Evolutionary conservation across 2,797 vertebrate species (phyloP), one percentile per base, ranked within the genome.

Genomic region (Cephalopachus bancanus): DNA sequence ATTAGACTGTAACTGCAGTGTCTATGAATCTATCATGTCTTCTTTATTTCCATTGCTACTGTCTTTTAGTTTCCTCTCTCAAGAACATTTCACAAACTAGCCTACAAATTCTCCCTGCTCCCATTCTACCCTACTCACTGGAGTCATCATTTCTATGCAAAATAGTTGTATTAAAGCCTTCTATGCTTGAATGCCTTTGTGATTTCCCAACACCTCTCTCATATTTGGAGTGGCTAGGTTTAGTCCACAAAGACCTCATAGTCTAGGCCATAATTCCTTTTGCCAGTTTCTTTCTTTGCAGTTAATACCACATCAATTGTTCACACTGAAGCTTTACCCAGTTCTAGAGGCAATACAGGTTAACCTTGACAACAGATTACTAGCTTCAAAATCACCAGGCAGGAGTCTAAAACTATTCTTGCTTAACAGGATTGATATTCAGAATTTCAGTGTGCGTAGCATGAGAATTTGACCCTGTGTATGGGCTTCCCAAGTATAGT

Each of bases 81-180:
- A 91, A 79, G 44, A 87, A 86, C 28, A 53, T 67, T 93, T 83
- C 51, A 83, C 44, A 44, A 79, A 92, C 89, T 20, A 83, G 69
- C 3, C 19, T 33, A 71, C 22, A 51, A 75, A 86, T 72, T 93
- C 3, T 69, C 28, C 81, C 30, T 14, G 11, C 15, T 81, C 24
- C 17, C 10, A 51, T 44, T 86, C 26, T 57, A 55, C 49, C 64
- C 51, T 24, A 49, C 51, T 1, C 33, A 49, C 7, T 28, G 65
- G 12, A 44, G 14, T 87, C 75, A 90, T 74, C 26, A 60, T 71
- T 37, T 65, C 15, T n/a, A 33, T 55, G 84, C 1, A 51, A 28
- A 72, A 53, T 17, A 87, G 7, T 67, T 53, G 5, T 14, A 53
- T 65, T 22, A 33, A 72, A 74, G 33, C 0, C 28, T 59, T 67